These are phyloP conservation scores for Acromyrmex heyeri DNA, from an alignment of 1,140 invertebrate species.

Conservation along the genomic window DNA sequence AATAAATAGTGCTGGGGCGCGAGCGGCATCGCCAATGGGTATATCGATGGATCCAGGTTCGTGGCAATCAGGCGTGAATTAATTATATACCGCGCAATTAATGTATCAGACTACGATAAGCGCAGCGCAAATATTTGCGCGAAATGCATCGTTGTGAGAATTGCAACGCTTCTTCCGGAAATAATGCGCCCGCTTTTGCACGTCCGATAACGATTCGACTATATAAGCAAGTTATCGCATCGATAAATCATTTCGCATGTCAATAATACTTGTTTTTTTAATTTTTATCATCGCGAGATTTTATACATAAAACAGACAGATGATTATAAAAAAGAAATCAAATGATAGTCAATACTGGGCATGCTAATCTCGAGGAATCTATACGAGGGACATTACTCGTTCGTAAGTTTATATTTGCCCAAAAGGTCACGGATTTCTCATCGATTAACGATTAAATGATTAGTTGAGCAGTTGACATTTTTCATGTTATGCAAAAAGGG, in stretches of 20 bases:
- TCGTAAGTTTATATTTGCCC: constrained; percentile 61
- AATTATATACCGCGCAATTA: constrained; percentile 66
- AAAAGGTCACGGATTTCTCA: constrained; percentile 76
- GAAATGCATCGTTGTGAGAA: background rate
- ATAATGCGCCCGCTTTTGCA: constrained; percentile 13
- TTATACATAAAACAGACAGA: background rate
- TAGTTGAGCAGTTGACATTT: constrained; percentile 69
- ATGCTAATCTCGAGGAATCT: constrained; percentile 44
- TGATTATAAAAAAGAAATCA: background rate
- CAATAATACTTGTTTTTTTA: constrained; percentile 9
- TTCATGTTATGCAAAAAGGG: constrained; percentile 46
- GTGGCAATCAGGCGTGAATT: constrained; percentile 12
- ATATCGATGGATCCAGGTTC: background rate
- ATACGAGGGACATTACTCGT: constrained; percentile 22
- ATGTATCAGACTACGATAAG: constrained; percentile 48
- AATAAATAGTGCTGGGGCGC: constrained; percentile 80
- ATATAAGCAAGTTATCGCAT: background rate
- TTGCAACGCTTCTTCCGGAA: constrained; percentile 33
- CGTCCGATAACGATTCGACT: background rate
- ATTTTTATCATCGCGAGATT: background rate
- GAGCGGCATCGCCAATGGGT: constrained; percentile 6
- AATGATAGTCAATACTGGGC: constrained; percentile 31
- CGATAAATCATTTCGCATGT: constrained; percentile 24
- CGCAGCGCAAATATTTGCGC: constrained; percentile 49
- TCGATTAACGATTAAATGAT: constrained; percentile 71